Percentiles rank a stretch among this genome's conserved stretches.
Evolutionary conservation across 2,797 vertebrate species (phyloP).

Genomic region (Anabacerthia variegaticeps): DNA sequence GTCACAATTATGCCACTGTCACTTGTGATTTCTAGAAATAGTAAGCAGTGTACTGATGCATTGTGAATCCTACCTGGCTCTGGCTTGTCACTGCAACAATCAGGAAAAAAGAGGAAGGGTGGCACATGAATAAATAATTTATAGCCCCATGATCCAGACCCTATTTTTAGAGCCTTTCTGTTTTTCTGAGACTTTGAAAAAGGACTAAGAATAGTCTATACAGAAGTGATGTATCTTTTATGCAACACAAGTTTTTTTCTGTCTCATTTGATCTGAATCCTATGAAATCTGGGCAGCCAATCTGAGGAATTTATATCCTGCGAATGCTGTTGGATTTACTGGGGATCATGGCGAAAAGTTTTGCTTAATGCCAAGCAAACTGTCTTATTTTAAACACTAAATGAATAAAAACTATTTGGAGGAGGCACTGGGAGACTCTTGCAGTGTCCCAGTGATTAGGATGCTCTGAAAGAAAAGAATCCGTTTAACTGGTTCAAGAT

Average conservation of each 20-base stretch:
- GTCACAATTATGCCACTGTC: background rate
- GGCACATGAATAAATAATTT: slow-evolving; percentile 52
- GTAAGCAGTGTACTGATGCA: background rate
- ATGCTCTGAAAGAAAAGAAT: background rate
- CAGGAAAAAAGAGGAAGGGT: background rate
- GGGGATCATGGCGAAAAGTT: background rate
- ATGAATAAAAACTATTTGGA: background rate
- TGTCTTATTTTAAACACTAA: background rate
- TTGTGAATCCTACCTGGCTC: slow-evolving; percentile 15
- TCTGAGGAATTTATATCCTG: background rate
- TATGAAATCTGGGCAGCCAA: background rate
- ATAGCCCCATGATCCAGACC: background rate
- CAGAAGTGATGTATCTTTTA: background rate
- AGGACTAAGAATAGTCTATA: slow-evolving; percentile 6
- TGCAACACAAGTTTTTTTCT: background rate
- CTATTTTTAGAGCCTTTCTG: slow-evolving; percentile 28
- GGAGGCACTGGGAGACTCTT: background rate
- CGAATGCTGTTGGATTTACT: background rate
- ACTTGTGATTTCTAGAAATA: slow-evolving; percentile 2
- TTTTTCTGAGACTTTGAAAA: slow-evolving; percentile 24
- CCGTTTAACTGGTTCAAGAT: background rate
- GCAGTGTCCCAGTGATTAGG: background rate
- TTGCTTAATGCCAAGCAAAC: background rate
- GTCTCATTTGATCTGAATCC: background rate
- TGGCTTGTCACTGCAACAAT: background rate